Evolutionary conservation across 2,113 vertebrate genomes (phyloP), one percentile per base, ranked within the genome.

Genomic region (Sciurus niger): DNA sequence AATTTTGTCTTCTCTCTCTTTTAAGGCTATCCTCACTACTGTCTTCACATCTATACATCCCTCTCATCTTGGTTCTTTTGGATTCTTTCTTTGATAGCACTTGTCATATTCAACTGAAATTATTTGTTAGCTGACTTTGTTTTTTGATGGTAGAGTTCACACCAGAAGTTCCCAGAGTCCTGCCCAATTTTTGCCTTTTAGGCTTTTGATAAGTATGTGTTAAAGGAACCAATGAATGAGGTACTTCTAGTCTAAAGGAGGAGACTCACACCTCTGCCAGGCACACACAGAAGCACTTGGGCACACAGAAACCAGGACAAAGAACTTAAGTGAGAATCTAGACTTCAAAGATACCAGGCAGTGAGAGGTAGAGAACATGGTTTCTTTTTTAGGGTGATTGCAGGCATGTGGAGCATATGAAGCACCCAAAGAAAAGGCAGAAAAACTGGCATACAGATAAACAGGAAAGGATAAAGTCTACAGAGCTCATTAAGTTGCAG

Each of bases 51-150:
- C 10, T 32, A 9, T 40, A 4, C 63, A n/a, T 43, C 34, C 4
- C 6, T 48, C 18, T 28, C 22, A 32, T 51, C 14, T 92, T 53
- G 8, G 43, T 55, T 87, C 4, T 40, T 2, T 58, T 32, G 25
- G 6, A 76, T 82, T 84, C 46, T 80, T 93, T 89, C 9, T 60
- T 13, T 89, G 25, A 72, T 60, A 53, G 28, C 3, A 6, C 34
- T 80, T 90, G 20, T n/a, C 55, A 89, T 8, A 65, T 91, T 46
- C 46, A 63, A 53, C 22, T 85, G 34, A 43, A 95, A 89, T 91
- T 40, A 86, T 90, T 73, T 84, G 25, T 86, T 85, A 77, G 77
- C 28, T 92, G 53, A 32, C 25, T 82, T 78, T 55, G 6, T 8
- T 73, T 63, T 84, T 51, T 63, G 48, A 17, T 79, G 28, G 48